Evolutionary conservation across 2,113 vertebrate genomes (phyloP).

Genomic region (Chloropsis hardwickii): DNA sequence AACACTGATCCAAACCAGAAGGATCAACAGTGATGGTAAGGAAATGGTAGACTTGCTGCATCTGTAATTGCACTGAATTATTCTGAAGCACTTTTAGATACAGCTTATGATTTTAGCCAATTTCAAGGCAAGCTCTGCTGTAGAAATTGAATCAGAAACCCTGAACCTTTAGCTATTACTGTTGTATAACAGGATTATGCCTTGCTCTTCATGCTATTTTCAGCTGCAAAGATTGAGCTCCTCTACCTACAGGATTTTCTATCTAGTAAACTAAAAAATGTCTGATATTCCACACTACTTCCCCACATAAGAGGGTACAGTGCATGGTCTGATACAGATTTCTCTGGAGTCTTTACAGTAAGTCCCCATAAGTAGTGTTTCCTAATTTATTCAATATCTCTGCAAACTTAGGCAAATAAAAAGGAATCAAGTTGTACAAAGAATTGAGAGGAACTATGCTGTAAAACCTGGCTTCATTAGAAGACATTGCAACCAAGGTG

Average conservation of each 20-base stretch:
- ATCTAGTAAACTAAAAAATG: neutral
- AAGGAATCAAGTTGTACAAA: neutral
- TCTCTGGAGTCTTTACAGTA: neutral
- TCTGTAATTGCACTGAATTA: neutral
- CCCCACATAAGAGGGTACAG: neutral
- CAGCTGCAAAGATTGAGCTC: neutral
- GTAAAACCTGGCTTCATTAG: neutral
- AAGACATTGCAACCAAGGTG: neutral
- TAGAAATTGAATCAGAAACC: conserved; percentile 14
- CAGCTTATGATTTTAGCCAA: neutral
- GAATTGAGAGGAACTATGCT: neutral
- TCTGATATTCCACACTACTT: neutral
- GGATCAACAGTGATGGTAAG: neutral
- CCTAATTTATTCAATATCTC: neutral
- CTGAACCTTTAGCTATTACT: neutral
- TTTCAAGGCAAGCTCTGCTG: conserved; percentile 22
- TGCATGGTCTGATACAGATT: neutral
- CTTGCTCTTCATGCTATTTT: neutral
- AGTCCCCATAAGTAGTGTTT: neutral
- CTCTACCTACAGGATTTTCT: neutral
- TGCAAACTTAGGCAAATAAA: neutral
- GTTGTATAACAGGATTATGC: neutral
- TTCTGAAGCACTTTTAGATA: neutral
- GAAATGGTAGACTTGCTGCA: neutral
- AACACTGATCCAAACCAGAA: neutral